Evolutionary conservation across 1,140 invertebrate species (phyloP), one percentile per base, ranked within the genome.

Genomic region (Bombus pascuorum): DNA sequence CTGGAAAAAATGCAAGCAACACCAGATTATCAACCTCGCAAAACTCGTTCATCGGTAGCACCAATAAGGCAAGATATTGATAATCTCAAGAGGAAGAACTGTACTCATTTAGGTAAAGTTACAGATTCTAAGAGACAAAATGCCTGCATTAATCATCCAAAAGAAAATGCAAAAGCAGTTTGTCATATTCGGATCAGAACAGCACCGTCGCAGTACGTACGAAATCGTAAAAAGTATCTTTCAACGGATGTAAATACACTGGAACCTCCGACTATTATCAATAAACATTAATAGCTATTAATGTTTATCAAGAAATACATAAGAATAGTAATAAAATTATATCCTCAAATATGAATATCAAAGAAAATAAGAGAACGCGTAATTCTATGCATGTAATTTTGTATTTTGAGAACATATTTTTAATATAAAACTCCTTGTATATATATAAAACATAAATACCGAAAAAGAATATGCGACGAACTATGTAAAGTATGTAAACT

Each of bases 1-100:
- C 75, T 96, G 0, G 95, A 95, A 73, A 94, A 94, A 83, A 95
- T 95, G 92, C 95, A 95, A 82, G 94, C 95, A 3, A 95, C 93
- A 71, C 92, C 94, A 0, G 95, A 95, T 90, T 94, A 96, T 89
- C 95, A 95, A 25, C 95, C 95, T 10, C 89, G 95, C 9, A 95
- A 95, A 90, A 95, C 95, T 9, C 89, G 95, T 42, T 95, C 95
- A 2, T 95, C 94, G 0, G 94, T 93, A 28, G 92, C 93, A 10
- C 91, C 94, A 0, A 72, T 86, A 0, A 93, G 92, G 53, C 90
- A 93, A 18, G 93, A 95, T 1, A 66, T 76, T 6, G 86, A 80
- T 80, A 59, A 42, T 62, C 53, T 91, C 2, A 95, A 93, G n/a
- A 88, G 93, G 32, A 94, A 93, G 84, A 89, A 85, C 39, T 89